Evolutionary conservation across 2,888 invertebrate species (phyloP), one percentile per base, ranked within the genome.

Genomic region (Yponomeuta cagnagella): DNA sequence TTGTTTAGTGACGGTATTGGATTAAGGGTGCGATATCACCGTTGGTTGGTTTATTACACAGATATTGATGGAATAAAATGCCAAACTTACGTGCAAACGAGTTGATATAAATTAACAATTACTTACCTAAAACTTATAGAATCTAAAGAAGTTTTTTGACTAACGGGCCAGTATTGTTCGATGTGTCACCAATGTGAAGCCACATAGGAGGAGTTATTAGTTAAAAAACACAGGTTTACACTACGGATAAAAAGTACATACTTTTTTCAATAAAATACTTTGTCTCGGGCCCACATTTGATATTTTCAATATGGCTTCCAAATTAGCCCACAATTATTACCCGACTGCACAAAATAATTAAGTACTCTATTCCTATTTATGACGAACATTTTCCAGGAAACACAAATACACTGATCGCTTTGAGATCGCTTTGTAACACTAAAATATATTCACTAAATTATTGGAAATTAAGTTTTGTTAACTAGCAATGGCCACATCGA

Each of bases 321-420:
- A 65, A 65, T 58, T 65, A 65, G 65, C 65, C 65, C 65, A 58
- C 52, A 15, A 58, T 58, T 58, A 58, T 65, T 30, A 31, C 12
- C 8, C 31, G 67, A 67, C 67, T 52, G 23, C 68, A 68, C 68
- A 68, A 69, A 52, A 63, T 33, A 63, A 69, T 63, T 69, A 69
- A 63, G 69, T 69, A 69, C 63, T 63, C 48, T 69, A 63, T 37
- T 69, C 30, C 52, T 68, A 68, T 43, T 43, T 68, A 58, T 15
- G 52, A 58, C 52, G 12, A 58, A 58, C 52, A 58, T 58, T 58
- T 68, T 15, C n/a, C 70, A 84, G 84, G 84, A 85, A 89, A 88
- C 82, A 87, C 88, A 89, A 89, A 90, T 89, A 91, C 90, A 90
- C 85, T 91, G 91, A 92, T 90, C 91, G 86, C 87, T 83, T 89